Evolutionary conservation across 64 coral and sea anemone species (phyloP).

Genomic region (Montipora cactus): DNA sequence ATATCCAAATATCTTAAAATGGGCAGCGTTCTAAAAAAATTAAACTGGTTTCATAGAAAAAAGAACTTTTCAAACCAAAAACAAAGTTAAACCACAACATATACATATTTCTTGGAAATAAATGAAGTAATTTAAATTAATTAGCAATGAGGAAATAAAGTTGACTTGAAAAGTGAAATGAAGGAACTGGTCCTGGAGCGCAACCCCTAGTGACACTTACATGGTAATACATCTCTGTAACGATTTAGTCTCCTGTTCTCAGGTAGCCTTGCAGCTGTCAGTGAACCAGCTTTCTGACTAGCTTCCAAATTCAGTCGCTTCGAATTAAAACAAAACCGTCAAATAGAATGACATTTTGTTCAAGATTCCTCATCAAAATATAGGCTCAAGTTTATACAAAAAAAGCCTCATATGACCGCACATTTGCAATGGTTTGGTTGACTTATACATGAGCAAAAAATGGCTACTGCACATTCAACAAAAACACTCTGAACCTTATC

Average conservation of each 20-base stretch:
- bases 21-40: too few relatives aligned
- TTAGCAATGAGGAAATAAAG: too few relatives aligned
- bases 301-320: constrained; percentile 84
- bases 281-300: constrained; percentile 73
- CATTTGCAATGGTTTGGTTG: neutral
- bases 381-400: too few relatives aligned
- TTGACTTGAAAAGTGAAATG: neutral
- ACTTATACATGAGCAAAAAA: neutral
- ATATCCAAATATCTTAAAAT: too few relatives aligned
- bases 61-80: too few relatives aligned
- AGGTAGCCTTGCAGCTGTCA: constrained; percentile 82
- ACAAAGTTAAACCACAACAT: too few relatives aligned
- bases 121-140: too few relatives aligned
- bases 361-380: too few relatives aligned
- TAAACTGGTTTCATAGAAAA: too few relatives aligned
- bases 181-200: neutral
- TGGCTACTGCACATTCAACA: neutral
- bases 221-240: constrained; percentile 93
- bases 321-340: neutral
- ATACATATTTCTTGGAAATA: too few relatives aligned
- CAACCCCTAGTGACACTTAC: constrained; percentile 62
- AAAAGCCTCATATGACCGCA: neutral
- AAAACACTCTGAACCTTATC: neutral
- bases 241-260: constrained; percentile 86
- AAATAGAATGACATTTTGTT: neutral